Base-by-base conservation (phyloP, 1,140 invertebrate species). In the Pseudomyrmex cubaensis region DNA sequence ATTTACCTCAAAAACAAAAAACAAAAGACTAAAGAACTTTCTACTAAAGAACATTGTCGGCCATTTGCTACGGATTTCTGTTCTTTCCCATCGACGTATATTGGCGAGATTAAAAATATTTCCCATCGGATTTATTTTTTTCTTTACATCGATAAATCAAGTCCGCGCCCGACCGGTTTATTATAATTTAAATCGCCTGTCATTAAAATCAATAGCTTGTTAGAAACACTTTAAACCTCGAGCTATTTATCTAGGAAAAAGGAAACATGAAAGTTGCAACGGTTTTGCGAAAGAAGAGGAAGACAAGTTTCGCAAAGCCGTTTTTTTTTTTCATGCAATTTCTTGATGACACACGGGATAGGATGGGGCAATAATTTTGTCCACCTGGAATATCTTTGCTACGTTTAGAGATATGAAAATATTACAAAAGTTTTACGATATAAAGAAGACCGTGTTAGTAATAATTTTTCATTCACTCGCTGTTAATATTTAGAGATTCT, bases 111-210 rank as follows among this genome's bases (percentile, higher is more conserved):
- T 2, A 46, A 46, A 67, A 63, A 56, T 63, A 74, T 25, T 82
- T 63, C 12, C 46, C 46, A 22, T 54, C 69, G 52, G 52, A 9
- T 56, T 75, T 56, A 82, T 75, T 63, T 63, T 75, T 52, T 52
- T 35, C 5, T 35, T 35, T 35, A 44, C 22, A 5, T 82, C 70
- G 35, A 75, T 82, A 74, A 62, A 82, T 63, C 48, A 22, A 75
- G 48, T 2, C 44, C 74, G 48, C 74, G 48, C 63, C 12, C 35
- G 70, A 84, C 76, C 76, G 66, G 83, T 80, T 84, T 56, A 56
- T 80, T 77, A 84, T 72, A 84, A 84, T 82, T 84, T 82, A 72
- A 80, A 80, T 52, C 25, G 57, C 35, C 35, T 46, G 66, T 15
- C 67, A 63, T 56, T 70, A 72, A 35, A 84, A 80, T 84, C 57